These are phyloP conservation scores for Chalcis sispes DNA, from an alignment of 2,888 invertebrate genomes.

Conservation along the genomic window DNA sequence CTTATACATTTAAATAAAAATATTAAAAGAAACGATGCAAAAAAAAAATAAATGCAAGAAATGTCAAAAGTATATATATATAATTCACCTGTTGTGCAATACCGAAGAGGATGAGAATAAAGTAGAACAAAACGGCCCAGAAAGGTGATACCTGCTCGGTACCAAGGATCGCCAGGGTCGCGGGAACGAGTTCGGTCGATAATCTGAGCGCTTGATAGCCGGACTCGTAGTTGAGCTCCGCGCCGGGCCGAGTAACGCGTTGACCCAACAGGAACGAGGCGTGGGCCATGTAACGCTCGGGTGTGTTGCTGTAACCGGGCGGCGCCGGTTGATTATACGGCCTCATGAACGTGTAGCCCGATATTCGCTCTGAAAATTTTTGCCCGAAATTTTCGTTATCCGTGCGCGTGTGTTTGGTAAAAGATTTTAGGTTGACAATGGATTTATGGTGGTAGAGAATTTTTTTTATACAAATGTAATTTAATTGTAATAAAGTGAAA, in stretches of 20 bases:
- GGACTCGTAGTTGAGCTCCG: conserved; percentile 80
- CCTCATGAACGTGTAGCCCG: conserved; percentile 84
- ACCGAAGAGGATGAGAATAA: conserved; percentile 90
- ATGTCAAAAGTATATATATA: neutral
- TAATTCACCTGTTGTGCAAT: conserved; percentile 85
- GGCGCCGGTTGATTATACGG: conserved; percentile 81
- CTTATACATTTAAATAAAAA: too few species aligned
- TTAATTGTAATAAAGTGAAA: too few species aligned
- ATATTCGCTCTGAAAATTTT: conserved; percentile 84
- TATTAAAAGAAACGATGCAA: neutral
- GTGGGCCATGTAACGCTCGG: conserved; percentile 83
- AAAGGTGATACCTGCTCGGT: conserved; percentile 88
- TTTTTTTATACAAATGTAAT: too few species aligned
- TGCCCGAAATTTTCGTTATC: too few species aligned
- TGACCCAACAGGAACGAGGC: conserved; percentile 85
- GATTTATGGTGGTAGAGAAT: too few species aligned
- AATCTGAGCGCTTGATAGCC: conserved; percentile 91
- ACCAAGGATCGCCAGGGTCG: conserved; percentile 87
- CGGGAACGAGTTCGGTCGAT: conserved; percentile 93
- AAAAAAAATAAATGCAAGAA: too few species aligned
- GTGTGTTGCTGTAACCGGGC: conserved; percentile 80
- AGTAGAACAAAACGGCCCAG: conserved; percentile 92
- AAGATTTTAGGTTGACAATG: too few species aligned
- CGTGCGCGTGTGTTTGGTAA: too few species aligned
- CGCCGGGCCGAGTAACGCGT: conserved; percentile 80